These are phyloP conservation scores for Furcifer pardalis DNA, from an alignment of 2,797 vertebrate species.

Conservation along the genomic window DNA sequence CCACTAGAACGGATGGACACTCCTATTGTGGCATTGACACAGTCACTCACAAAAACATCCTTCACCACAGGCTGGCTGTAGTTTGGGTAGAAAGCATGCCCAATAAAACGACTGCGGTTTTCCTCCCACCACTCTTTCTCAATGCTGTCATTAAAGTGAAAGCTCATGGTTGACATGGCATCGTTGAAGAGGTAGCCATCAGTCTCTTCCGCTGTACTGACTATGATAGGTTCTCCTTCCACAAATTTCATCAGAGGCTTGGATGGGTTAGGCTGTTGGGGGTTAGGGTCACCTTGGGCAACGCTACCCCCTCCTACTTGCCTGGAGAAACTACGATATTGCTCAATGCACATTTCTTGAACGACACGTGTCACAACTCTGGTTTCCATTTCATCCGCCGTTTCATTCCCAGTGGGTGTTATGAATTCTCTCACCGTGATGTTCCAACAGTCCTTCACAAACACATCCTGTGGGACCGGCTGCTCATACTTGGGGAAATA, in stretches of 20 bases:
- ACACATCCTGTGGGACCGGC: conserved; percentile 61
- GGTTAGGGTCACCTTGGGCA: neutral
- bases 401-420: conserved; percentile 27
- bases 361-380: conserved; percentile 7
- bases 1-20: conserved; percentile 37
- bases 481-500: conserved; percentile 56
- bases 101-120: conserved; percentile 67
- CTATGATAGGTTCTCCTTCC: conserved; percentile 50
- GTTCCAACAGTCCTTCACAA: conserved; percentile 71
- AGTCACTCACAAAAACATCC: conserved; percentile 68
- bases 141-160: conserved; percentile 62
- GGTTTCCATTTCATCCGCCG: conserved; percentile 17
- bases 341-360: conserved; percentile 18
- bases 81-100: conserved; percentile 63
- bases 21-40: conserved; percentile 67
- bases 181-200: conserved; percentile 67
- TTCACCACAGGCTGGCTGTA: conserved; percentile 47
- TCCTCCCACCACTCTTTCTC: conserved; percentile 69
- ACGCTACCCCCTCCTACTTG: neutral
- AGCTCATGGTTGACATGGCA: conserved; percentile 62
- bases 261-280: conserved; percentile 42
- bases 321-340: conserved; percentile 14
- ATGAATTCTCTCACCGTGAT: conserved; percentile 67
- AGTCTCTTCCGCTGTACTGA: conserved; percentile 48
- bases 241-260: conserved; percentile 62